Evolutionary conservation across 2,113 vertebrate genomes (phyloP), one percentile per base, ranked within the genome.

Genomic region (Aramus guarauna): DNA sequence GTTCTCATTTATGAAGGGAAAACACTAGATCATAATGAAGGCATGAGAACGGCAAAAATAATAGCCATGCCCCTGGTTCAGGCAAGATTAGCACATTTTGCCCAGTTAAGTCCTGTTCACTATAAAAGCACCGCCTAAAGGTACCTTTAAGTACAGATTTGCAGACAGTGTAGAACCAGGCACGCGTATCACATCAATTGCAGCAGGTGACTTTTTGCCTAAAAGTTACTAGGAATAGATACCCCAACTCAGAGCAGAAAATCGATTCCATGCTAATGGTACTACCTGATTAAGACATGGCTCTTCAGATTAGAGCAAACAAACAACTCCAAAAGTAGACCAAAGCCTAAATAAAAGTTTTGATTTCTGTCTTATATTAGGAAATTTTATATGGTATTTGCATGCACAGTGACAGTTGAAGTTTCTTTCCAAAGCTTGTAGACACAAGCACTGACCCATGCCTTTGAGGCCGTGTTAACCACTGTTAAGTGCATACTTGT

Each of bases 1-100:
- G 39, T 58, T 92, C 86, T 94, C 90, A 66, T 94, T 84, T 76
- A 75, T 36, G 72, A 89, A 79, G 62, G 50, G 37, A 95, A 94
- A 86, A 67, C 76, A 81, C 36, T 56, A 88, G 60, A 93, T 88
- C 92, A 81, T 74, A 85, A 88, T 19, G 90, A 88, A 75, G 77
- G 85, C 88, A 94, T 5, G 20, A 75, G 78, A 76, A 95, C 4
- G 27, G 52, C 66, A 56, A 90, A 91, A 85, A 81, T 81, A 86
- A 80, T 94, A 93, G 69, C 58, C 30, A 81, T 92, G 81, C 73
- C 68, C 39, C 62, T 41, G 69, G 48, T 78, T 94, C 94, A 82
- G 64, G 24, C 50, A 64, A 71, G 88, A 95, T 93, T 80, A 92
- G 64, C 58, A 90, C 85, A 67, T 94, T 90, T 75, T 90, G 79